Evolutionary conservation across 2,113 vertebrate species (phyloP), one percentile per base, ranked within the genome.

Genomic region (Pao palembangensis): DNA sequence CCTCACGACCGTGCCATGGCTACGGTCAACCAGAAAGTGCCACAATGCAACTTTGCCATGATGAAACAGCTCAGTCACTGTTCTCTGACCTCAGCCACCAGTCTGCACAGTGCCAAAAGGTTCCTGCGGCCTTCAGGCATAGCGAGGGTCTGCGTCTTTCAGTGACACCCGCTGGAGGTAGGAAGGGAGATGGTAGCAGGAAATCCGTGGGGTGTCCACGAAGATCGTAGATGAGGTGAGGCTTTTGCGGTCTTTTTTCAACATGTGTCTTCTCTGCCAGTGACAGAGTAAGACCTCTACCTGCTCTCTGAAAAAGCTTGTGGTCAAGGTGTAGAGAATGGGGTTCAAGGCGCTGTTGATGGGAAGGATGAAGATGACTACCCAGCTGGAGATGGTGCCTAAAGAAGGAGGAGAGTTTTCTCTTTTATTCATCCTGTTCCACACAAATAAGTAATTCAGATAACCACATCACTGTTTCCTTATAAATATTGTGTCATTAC

Each of bases 261-360:
- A 78, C 41, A 70, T 49, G 0, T 78, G 74, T 71, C 69, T 91
- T 14, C 83, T 88, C 65, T 80, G 86, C 77, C 90, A 91, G 19
- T 76, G 90, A 54, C 87, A 90, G 6, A 93, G 67, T 50, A 92
- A 80, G 53, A 91, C 43, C 63, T 93, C 93, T 68, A 92, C 81
- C 59, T 93, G 92, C 75, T 95, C 91, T 65, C 92, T 91, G 78
- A 93, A 94, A 85, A 93, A 91, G 69, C 80, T 92, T 64, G 90
- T 93, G 75, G 91, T 93, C 58, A 94, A 71, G 0, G 90, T 93
- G 73, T 92, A 92, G 16, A 93, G 88, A 74, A 93, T 89, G 53
- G 89, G 89, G 75, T 94, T 96, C 71, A 93, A 85, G 61, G 92
- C 92, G 23, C 90, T 94, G 85, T 92, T 93, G 66, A 93, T 88